These are phyloP conservation scores for Chiroxiphia lanceolata DNA, from an alignment of 2,797 vertebrate genomes.

Conservation along the genomic window DNA sequence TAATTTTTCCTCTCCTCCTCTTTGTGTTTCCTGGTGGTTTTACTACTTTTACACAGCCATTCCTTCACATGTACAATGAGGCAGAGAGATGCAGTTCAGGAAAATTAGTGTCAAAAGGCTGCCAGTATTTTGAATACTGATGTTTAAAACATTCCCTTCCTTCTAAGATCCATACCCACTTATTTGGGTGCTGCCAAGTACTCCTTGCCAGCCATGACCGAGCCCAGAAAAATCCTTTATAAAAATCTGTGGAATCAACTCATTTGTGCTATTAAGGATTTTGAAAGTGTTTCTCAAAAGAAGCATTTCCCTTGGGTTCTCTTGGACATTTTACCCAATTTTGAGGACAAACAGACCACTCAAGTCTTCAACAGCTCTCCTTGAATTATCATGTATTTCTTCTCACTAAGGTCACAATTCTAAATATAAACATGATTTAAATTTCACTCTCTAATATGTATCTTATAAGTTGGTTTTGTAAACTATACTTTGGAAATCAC, in stretches of 20 bases:
- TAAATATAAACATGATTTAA: not conserved
- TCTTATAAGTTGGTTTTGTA: not conserved
- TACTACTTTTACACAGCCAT: not conserved
- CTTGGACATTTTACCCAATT: not conserved
- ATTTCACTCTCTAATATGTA: not conserved
- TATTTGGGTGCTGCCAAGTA: not conserved
- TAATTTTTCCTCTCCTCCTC: not conserved
- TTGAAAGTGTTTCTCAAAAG: not conserved
- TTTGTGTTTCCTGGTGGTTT: conserved; percentile 19
- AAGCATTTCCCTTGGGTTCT: not conserved
- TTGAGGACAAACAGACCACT: not conserved
- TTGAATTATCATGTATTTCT: not conserved
- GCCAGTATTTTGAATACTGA: not conserved
- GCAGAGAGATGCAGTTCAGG: not conserved
- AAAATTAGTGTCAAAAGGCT: not conserved
- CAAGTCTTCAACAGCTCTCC: not conserved
- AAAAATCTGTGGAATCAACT: not conserved
- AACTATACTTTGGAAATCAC: not conserved
- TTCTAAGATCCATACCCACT: not conserved
- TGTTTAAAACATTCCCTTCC: conserved; percentile 19
- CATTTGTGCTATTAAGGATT: not conserved
- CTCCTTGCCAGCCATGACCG: not conserved
- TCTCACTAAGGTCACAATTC: not conserved
- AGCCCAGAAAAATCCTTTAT: not conserved
- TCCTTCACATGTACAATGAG: not conserved